Percentiles rank a stretch among this genome's conserved stretches.
phyloP scores from a whole-genome alignment of 2,888 invertebrate species.

The Drosophila greeni region DNA sequence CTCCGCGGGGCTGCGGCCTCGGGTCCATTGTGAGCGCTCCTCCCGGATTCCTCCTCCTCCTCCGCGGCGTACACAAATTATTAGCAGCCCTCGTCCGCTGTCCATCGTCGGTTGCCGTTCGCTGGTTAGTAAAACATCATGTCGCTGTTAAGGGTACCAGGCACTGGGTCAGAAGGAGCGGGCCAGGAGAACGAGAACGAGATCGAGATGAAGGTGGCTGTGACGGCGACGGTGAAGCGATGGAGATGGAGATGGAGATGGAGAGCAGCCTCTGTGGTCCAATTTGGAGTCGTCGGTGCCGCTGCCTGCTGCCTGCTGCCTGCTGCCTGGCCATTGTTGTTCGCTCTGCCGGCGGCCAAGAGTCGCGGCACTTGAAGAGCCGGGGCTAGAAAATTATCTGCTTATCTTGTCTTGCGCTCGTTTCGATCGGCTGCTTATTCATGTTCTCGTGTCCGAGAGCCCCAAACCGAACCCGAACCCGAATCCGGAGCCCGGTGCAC shows the following conservation, averaged over 20 bases:
- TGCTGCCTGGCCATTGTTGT: slow-evolving; percentile 16
- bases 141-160: slow-evolving; percentile 69
- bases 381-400: slow-evolving; percentile 69
- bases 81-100: slow-evolving; percentile 61
- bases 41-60: slow-evolving; percentile 5
- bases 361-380: slow-evolving; percentile 46
- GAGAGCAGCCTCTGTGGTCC: slow-evolving; percentile 71
- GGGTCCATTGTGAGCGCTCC: slow-evolving; percentile 37
- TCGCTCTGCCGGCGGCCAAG: slow-evolving; percentile 46
- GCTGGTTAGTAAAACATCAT: slow-evolving; percentile 77
- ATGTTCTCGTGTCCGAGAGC: slow-evolving; percentile 59
- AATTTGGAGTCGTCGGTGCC: slow-evolving; percentile 61
- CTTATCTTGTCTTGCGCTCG: slow-evolving; percentile 75
- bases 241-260: slow-evolving; percentile 1
- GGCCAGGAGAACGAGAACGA: slow-evolving; percentile 2
- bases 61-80: slow-evolving; percentile 68
- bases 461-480: too few relatives aligned
- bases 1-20: neutral
- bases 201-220: slow-evolving; percentile 9
- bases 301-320: slow-evolving; percentile 5
- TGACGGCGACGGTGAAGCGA: neutral
- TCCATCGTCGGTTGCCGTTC: slow-evolving; percentile 49
- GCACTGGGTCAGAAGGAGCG: slow-evolving; percentile 47
- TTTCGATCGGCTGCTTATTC: slow-evolving; percentile 76
- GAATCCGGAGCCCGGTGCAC: neutral